Conservation (phyloP, 2,113 vertebrate genomes). For the Argyrosomus japonicus region DNA sequence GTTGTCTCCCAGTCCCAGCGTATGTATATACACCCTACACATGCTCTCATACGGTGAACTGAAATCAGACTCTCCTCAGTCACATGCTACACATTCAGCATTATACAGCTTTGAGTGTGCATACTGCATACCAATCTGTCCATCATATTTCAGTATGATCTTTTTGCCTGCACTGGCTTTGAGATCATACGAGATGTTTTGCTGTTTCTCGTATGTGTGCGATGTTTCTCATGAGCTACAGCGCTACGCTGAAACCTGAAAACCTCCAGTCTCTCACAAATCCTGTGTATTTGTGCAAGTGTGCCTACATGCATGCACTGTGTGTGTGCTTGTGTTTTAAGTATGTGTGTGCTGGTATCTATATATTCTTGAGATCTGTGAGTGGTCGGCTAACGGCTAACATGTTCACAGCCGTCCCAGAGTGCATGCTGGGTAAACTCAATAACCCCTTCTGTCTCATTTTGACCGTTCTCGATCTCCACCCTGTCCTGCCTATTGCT, state of each 20-base stretch:
- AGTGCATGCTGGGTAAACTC: conserved; percentile 76
- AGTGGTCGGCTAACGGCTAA: conserved; percentile 11
- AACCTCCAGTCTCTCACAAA: conserved; percentile 31
- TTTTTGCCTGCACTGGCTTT: neutral
- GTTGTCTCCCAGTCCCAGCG: conserved; percentile 98
- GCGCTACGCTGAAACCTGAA: conserved; percentile 1
- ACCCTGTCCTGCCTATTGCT: conserved; percentile 92
- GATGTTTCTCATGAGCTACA: conserved; percentile 9
- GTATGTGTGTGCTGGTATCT: neutral
- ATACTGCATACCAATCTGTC: conserved; percentile 1
- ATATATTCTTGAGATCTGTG: conserved; percentile 6
- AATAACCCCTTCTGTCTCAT: conserved; percentile 72
- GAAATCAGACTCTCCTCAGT: neutral
- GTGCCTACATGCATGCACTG: conserved; percentile 30
- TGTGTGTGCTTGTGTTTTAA: conserved; percentile 1
- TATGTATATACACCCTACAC: conserved; percentile 80
- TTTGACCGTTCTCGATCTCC: conserved; percentile 88
- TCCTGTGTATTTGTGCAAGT: conserved; percentile 23
- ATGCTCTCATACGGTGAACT: neutral
- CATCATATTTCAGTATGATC: conserved; percentile 45
- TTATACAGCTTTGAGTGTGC: neutral
- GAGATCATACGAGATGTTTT: conserved; percentile 49
- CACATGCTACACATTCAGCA: neutral
- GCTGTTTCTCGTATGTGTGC: conserved; percentile 26
- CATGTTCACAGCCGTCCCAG: conserved; percentile 48